These are phyloP conservation scores for Pycnonotus jocosus DNA, from an alignment of 2,113 vertebrate species.

Conservation along the genomic window DNA sequence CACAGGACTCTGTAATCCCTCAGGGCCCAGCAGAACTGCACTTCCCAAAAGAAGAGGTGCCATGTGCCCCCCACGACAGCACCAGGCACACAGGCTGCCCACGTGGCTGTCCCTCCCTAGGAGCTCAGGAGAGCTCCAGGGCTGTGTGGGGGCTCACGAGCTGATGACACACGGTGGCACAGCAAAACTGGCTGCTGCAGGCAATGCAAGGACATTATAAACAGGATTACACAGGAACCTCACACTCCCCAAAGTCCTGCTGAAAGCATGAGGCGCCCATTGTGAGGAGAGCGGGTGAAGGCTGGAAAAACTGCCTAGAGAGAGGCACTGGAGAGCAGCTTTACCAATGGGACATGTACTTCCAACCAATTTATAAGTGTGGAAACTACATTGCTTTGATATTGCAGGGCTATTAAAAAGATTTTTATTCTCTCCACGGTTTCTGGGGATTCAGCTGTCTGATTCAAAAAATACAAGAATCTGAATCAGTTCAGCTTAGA, in stretches of 20 bases:
- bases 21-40: background rate
- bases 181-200: background rate
- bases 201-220: background rate
- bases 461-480: background rate
- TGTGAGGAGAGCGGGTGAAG: background rate
- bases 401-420: background rate
- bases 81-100: background rate
- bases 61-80: accelerated
- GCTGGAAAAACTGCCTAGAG: background rate
- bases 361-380: background rate
- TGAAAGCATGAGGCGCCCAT: background rate
- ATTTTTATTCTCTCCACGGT: background rate
- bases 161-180: background rate
- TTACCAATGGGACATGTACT: background rate
- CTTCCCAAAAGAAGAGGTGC: background rate
- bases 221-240: background rate
- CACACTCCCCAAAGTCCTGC: background rate
- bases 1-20: background rate
- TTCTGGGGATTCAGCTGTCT: constrained; percentile 7
- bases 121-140: background rate
- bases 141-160: accelerated
- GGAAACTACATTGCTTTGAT: background rate
- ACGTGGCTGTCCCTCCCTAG: accelerated
- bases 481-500: background rate
- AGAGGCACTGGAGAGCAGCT: background rate